phyloP scores from a whole-genome alignment of 2,888 invertebrate species.

The Drosophila ochracea region DNA sequence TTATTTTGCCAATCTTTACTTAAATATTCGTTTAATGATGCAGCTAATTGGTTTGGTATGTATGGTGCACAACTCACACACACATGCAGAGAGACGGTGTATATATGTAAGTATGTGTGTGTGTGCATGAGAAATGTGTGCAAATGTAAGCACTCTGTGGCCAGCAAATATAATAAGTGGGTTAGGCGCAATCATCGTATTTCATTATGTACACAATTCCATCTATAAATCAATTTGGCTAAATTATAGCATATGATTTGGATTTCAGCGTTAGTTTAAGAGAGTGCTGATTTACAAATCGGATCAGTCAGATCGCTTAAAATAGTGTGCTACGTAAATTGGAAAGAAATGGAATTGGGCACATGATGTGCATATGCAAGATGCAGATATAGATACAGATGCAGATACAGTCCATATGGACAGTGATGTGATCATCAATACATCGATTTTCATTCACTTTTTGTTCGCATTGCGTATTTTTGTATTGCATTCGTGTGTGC shows the following conservation, averaged over 20 bases:
- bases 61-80: not conserved
- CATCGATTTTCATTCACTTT: not conserved
- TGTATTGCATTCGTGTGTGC: not conserved
- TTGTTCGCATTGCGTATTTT: not conserved
- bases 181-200: not conserved
- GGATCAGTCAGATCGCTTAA: not conserved
- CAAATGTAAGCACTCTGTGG: not conserved
- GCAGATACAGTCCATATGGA: not conserved
- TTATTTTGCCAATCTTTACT: conserved; percentile 9
- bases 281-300: not conserved
- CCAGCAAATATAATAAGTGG: not conserved
- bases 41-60: conserved; percentile 32
- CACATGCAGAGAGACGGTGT: not conserved
- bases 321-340: conserved; percentile 3
- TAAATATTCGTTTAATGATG: conserved; percentile 35
- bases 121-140: conserved; percentile 3
- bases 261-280: conserved; percentile 16
- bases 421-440: not conserved
- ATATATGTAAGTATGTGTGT: conserved; percentile 3
- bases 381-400: no score
- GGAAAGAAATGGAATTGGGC: not conserved
- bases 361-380: not conserved
- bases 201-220: not conserved
- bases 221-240: not conserved
- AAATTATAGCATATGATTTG: not conserved